These are phyloP conservation scores for Pseudomyrmex cubaensis DNA, from an alignment of 1,140 invertebrate species.

Conservation along the genomic window DNA sequence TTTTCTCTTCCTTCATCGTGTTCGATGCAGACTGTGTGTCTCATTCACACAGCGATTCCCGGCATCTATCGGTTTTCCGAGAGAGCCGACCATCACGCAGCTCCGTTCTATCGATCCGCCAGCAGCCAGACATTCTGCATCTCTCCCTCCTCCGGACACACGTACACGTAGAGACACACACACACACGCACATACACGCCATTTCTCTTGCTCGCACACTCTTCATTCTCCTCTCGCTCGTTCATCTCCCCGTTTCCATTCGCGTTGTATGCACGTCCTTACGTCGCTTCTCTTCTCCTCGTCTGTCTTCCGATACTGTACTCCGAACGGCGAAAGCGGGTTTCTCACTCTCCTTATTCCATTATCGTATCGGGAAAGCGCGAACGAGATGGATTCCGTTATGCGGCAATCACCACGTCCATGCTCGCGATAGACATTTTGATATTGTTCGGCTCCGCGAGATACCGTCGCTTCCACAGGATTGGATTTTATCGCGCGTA, in stretches of 20 bases:
- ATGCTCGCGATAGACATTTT: constrained; percentile 17
- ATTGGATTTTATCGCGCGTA: constrained; percentile 17
- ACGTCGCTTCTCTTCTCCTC: not conserved
- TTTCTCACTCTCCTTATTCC: constrained; percentile 47
- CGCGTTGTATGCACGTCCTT: constrained; percentile 1
- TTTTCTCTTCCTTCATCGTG: constrained; percentile 48
- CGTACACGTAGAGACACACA: not conserved
- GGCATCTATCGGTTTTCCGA: constrained; percentile 65
- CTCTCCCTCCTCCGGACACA: constrained; percentile 41
- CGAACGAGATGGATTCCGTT: constrained; percentile 4
- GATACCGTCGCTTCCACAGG: not conserved
- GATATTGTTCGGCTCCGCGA: constrained; percentile 23
- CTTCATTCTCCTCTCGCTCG: not conserved
- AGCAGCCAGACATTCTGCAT: constrained; percentile 62
- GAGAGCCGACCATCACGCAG: constrained; percentile 74
- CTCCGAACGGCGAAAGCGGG: constrained; percentile 13
- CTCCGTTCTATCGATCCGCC: constrained; percentile 77
- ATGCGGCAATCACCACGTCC: not conserved
- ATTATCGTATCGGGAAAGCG: constrained; percentile 15
- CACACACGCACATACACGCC: not conserved
- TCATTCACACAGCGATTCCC: constrained; percentile 61
- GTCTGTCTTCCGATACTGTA: constrained; percentile 11
- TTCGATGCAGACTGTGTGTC: constrained; percentile 44
- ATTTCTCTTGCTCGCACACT: not conserved
- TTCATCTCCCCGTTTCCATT: constrained; percentile 1